A percentile compares a stretch with the other conserved stretches of the same genome.
Evolutionary conservation across 1,140 invertebrate species (phyloP).

Genomic region (Drosophila grimshawi): DNA sequence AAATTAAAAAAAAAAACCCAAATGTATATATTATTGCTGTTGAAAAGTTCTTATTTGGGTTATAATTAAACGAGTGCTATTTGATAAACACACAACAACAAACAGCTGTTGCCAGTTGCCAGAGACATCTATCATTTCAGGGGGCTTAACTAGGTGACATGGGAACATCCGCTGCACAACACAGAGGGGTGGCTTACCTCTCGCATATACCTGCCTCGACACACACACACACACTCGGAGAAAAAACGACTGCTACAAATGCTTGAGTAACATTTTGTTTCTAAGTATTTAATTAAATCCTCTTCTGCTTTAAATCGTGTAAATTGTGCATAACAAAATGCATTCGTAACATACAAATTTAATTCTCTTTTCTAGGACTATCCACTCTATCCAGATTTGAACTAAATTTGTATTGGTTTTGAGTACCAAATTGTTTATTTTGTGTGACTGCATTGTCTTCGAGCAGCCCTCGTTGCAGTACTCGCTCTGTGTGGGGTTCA

Average conservation of each 20-base stretch:
- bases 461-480: conserved; percentile 58
- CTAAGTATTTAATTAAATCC: too few relatives aligned
- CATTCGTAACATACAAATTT: too few relatives aligned
- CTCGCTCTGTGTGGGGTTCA: conserved; percentile 59
- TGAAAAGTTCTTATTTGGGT: conserved; percentile 43
- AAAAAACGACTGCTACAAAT: not conserved
- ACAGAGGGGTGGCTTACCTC: conserved; percentile 51
- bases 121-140: conserved; percentile 64
- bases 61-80: conserved; percentile 50
- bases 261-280: too few relatives aligned
- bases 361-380: too few relatives aligned
- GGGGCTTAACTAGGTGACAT: conserved; percentile 70
- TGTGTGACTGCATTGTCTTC: too few relatives aligned
- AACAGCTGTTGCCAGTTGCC: conserved; percentile 60
- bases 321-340: too few relatives aligned
- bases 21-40: conserved; percentile 4
- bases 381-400: too few relatives aligned
- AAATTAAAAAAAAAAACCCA: not conserved
- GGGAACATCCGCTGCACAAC: conserved; percentile 63
- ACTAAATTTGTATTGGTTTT: too few relatives aligned
- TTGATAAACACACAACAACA: conserved; percentile 63
- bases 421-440: not conserved
- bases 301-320: too few relatives aligned
- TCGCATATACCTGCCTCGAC: not conserved
- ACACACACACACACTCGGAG: not conserved